A percentile compares a stretch with the other conserved stretches of the same genome.
Evolutionary conservation across 2,797 vertebrate genomes (phyloP).

Genomic region (Enteromius mattozi): DNA sequence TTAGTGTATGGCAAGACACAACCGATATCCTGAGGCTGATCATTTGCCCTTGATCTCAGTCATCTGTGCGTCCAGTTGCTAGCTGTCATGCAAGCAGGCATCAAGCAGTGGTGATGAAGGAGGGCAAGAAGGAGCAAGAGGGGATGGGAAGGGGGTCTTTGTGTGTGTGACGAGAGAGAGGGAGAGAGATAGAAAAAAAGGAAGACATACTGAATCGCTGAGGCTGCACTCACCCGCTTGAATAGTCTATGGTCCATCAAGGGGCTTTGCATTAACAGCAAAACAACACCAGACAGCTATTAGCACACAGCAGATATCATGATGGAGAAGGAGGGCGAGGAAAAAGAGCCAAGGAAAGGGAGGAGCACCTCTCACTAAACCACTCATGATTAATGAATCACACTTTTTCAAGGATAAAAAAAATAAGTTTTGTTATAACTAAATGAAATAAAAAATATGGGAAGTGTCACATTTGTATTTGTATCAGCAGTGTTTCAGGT

Average conservation of each 20-base stretch:
- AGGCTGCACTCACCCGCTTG: slow-evolving; percentile 99
- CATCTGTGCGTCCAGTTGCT: slow-evolving; percentile 84
- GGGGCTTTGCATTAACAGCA: slow-evolving; percentile 98
- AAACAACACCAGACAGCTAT: slow-evolving; percentile 99
- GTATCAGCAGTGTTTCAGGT: slow-evolving; percentile 17
- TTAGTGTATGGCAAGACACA: slow-evolving; percentile 74
- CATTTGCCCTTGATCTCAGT: slow-evolving; percentile 72
- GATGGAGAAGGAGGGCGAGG: slow-evolving; percentile 59
- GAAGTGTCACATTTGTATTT: slow-evolving; percentile 5
- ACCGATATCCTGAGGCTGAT: slow-evolving; percentile 49
- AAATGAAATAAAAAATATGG: background rate
- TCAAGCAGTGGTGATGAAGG: slow-evolving; percentile 84
- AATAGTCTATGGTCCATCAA: slow-evolving; percentile 99
- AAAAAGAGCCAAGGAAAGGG: slow-evolving; percentile 62
- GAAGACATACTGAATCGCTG: slow-evolving; percentile 89
- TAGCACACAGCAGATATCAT: slow-evolving; percentile 89
- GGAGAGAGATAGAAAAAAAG: slow-evolving; percentile 75
- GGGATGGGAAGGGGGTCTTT: slow-evolving; percentile 67
- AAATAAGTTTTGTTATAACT: background rate
- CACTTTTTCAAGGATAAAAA: slow-evolving; percentile 3
- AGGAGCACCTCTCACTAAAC: slow-evolving; percentile 53
- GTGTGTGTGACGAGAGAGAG: slow-evolving; percentile 41
- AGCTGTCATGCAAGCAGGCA: slow-evolving; percentile 99
- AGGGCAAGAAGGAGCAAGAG: slow-evolving; percentile 58
- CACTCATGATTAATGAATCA: slow-evolving; percentile 32